Base-by-base conservation (phyloP, 2,888 invertebrate species). In the Oscheius sp. region DNA sequence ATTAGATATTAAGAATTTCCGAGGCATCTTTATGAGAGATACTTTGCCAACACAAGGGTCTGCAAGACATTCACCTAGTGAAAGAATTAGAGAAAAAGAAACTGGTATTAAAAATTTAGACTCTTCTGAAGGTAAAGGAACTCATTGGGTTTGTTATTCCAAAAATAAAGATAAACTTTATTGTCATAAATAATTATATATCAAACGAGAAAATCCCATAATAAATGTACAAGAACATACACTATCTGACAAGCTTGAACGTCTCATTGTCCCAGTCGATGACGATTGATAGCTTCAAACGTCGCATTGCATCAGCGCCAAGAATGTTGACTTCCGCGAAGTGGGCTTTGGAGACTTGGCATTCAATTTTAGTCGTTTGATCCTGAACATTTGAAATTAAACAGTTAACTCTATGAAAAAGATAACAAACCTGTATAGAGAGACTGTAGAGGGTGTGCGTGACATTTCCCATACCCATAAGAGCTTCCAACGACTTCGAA, bases 341-440 rank as follows among this genome's bases (percentile, higher is more conserved):
- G 41, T 70, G 49, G 21, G 69, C 59, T 49, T 70, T 69, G 18
- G 73, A 73, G 43, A 70, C 23, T 12, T 73, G 73, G 46, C 73
- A 73, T 35, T 73, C 69, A 35, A 73, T 70, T 1, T 56, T 35
- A 13, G 41, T 73, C 55, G 55, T 29, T 43, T 52, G 58, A 46
- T 73, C 73, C 73, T 73, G 69, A 73, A 73, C 73, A 73, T 73
- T 53, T 72, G 46, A 70, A 73, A 63, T 73, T 71, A 73, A 71
- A 35, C 73, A 73, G 29, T 70, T 58, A 43, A 72, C 25, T 29
- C 72, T 45, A 73, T 43, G 35, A 58, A 73, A 59, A 71, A 41
- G 55, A 73, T 71, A 73, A 73, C 56, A 59, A 73, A 73, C 73
- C 69, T 73, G 72, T 35, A 72, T 72, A 27, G 72, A 46, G 49